Conservation (phyloP, 2,888 invertebrate species). For the Latrodectus hesperus region DNA sequence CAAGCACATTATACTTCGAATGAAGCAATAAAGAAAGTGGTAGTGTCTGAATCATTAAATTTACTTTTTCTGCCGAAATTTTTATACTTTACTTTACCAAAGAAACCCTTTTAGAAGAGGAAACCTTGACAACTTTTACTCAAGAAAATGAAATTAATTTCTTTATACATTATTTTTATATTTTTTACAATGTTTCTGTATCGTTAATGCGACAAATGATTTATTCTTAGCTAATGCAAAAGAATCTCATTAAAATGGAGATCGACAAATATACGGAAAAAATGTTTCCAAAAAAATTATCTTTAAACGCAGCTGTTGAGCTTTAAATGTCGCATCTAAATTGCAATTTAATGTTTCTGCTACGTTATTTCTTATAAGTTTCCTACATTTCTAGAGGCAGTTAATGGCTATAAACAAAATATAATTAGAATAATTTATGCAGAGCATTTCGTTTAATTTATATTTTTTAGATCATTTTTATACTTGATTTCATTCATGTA, state of each 20-base stretch:
- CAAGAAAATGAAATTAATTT: background rate
- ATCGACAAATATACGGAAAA: slow-evolving; percentile 1
- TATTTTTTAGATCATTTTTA: no score
- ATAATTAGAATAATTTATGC: no score
- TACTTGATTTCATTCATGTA: no score
- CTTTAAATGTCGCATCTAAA: slow-evolving; percentile 32
- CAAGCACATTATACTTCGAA: slow-evolving; percentile 20
- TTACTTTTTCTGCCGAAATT: slow-evolving; percentile 11
- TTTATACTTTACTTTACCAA: slow-evolving; percentile 17
- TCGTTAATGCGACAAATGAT: slow-evolving; percentile 10
- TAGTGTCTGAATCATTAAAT: slow-evolving; percentile 21
- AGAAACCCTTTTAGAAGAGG: no score
- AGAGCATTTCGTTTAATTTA: no score
- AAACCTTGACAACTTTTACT: background rate
- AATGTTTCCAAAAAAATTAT: slow-evolving; percentile 24
- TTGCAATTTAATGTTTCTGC: slow-evolving; percentile 38
- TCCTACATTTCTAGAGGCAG: background rate
- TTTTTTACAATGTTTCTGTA: slow-evolving; percentile 16
- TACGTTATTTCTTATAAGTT: background rate
- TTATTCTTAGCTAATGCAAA: slow-evolving; percentile 29
- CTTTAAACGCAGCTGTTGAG: slow-evolving; percentile 39
- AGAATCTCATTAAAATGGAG: slow-evolving; percentile 31
- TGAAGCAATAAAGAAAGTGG: slow-evolving; percentile 23
- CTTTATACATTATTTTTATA: background rate
- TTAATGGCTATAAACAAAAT: no score